phyloP scores from a whole-genome alignment of 2,113 vertebrate species.

The Carassius gibelio region DNA sequence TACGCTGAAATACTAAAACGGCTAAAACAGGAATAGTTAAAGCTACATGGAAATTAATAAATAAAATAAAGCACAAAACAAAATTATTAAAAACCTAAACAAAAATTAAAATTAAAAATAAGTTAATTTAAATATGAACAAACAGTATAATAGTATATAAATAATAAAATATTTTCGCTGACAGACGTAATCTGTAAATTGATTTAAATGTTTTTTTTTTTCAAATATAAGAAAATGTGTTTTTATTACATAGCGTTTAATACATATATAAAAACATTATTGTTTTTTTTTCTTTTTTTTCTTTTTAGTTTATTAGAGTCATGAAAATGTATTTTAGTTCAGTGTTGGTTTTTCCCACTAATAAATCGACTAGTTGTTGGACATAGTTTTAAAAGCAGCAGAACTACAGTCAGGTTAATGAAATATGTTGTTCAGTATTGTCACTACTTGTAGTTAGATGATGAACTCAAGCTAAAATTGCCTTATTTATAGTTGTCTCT shows the following conservation, averaged over 20 bases:
- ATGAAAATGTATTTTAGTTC: neutral
- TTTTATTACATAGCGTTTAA: neutral
- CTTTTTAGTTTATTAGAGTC: neutral
- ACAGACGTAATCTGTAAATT: neutral
- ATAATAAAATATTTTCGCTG: neutral
- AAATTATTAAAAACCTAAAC: too few relatives aligned
- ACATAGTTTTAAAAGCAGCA: neutral
- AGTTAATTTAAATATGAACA: neutral
- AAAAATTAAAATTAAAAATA: too few relatives aligned
- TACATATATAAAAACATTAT: neutral
- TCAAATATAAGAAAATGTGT: neutral
- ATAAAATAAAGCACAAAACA: too few relatives aligned
- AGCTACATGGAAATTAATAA: too few relatives aligned
- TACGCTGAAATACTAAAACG: neutral
- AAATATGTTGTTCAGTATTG: neutral
- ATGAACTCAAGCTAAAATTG: neutral
- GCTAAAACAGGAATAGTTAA: neutral
- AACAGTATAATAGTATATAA: neutral
- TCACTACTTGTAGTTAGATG: neutral
- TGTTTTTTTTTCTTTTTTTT: neutral
- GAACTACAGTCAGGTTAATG: neutral
- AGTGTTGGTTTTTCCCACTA: neutral
- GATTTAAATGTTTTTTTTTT: neutral
- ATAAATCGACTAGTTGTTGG: neutral
- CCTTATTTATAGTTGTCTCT: neutral